These are phyloP conservation scores for Syngnathus floridae DNA, from an alignment of 2,113 vertebrate species.

Conservation along the genomic window DNA sequence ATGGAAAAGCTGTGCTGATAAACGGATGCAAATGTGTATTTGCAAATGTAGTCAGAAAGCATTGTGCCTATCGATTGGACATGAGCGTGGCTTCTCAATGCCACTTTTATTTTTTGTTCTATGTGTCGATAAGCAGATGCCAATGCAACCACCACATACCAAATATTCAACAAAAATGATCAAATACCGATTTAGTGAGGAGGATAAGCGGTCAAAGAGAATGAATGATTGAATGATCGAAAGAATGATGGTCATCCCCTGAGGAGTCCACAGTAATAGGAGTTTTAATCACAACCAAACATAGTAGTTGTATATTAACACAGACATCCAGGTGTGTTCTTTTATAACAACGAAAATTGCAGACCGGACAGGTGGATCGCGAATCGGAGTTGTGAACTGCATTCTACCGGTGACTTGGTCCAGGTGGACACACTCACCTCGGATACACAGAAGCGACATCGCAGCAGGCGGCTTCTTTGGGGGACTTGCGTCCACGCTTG, in stretches of 20 bases:
- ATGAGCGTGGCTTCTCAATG: too few relatives aligned
- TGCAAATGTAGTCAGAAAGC: too few relatives aligned
- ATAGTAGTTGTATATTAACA: not conserved
- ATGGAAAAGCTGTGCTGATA: too few relatives aligned
- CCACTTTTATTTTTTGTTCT: too few relatives aligned
- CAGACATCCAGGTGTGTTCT: not conserved
- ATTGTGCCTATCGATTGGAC: too few relatives aligned
- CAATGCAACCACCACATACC: too few relatives aligned
- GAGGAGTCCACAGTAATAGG: not conserved
- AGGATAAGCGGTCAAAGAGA: too few relatives aligned
- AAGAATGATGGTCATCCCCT: not conserved
- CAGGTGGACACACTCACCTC: not conserved
- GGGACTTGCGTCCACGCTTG: not conserved
- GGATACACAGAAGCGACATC: constrained; percentile 8
- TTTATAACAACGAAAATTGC: not conserved
- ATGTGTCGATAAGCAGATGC: too few relatives aligned
- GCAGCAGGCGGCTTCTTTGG: not conserved
- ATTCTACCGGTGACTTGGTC: not conserved
- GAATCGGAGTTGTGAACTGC: not conserved
- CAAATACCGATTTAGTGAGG: too few relatives aligned
- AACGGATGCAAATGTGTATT: too few relatives aligned
- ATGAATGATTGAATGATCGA: too few relatives aligned
- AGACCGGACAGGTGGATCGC: not conserved
- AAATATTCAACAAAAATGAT: too few relatives aligned
- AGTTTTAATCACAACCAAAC: not conserved